phyloP scores from a whole-genome alignment of 1,140 invertebrate species.

The Atta cephalotes region DNA sequence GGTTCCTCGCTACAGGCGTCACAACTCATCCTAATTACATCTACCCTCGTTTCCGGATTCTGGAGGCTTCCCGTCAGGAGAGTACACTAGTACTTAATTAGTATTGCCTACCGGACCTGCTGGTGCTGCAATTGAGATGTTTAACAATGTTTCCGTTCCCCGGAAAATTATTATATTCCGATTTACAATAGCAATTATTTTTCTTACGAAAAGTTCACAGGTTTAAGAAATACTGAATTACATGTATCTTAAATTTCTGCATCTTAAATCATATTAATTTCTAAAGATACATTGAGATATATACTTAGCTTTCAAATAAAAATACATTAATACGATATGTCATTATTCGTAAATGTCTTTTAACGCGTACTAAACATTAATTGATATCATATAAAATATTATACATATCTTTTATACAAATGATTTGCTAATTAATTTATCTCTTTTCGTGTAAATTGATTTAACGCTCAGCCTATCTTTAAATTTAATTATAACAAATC shows the following conservation, averaged over 20 bases:
- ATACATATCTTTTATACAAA: not conserved
- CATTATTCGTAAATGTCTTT: not conserved
- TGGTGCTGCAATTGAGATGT: slow-evolving; percentile 78
- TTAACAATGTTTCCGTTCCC: slow-evolving; percentile 78
- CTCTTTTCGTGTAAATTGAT: slow-evolving; percentile 24
- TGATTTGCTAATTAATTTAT: slow-evolving; percentile 12
- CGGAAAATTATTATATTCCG: slow-evolving; percentile 67
- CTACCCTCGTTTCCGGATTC: slow-evolving; percentile 81
- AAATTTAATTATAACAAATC: slow-evolving; percentile 73
- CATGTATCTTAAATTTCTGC: not conserved
- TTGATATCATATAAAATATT: not conserved
- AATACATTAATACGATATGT: not conserved
- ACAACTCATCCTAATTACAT: slow-evolving; percentile 84
- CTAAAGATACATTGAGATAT: not conserved
- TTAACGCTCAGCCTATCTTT: slow-evolving; percentile 52
- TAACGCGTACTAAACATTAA: not conserved
- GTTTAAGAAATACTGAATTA: not conserved
- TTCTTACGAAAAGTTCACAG: not conserved
- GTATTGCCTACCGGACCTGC: slow-evolving; percentile 80
- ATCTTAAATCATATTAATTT: not conserved
- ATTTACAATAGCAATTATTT: slow-evolving; percentile 34
- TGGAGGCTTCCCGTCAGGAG: slow-evolving; percentile 75
- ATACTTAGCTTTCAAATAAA: not conserved
- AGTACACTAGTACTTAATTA: slow-evolving; percentile 80
- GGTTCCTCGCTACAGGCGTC: slow-evolving; percentile 73